Conservation (phyloP, 2,113 vertebrate genomes). For the Anarhynchus alexandrinus region DNA sequence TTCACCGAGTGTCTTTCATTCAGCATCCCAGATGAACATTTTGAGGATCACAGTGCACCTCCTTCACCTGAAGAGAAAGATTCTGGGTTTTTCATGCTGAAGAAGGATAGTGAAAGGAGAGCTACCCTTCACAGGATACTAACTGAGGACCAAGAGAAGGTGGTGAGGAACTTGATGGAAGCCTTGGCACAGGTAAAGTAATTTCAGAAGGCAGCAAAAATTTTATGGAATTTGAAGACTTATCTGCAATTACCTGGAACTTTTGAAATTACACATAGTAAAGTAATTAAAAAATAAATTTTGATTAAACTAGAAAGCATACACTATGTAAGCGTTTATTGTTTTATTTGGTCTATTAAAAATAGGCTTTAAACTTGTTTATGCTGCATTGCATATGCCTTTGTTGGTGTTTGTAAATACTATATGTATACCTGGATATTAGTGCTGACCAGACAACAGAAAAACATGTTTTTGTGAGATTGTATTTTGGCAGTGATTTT, state of each 20-base stretch:
- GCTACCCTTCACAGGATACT: slow-evolving; percentile 94
- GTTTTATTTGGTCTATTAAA: neutral
- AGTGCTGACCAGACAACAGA: neutral
- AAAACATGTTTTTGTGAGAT: neutral
- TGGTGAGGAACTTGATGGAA: slow-evolving; percentile 92
- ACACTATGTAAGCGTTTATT: neutral
- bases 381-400: neutral
- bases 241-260: neutral
- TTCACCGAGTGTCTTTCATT: neutral
- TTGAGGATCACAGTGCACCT: slow-evolving; percentile 97
- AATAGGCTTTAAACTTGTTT: neutral
- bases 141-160: slow-evolving; percentile 90
- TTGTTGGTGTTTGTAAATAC: neutral
- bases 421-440: neutral
- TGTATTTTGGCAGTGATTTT: neutral
- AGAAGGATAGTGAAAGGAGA: slow-evolving; percentile 95
- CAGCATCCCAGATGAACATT: slow-evolving; percentile 97
- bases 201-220: neutral
- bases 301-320: neutral
- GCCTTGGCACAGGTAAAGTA: slow-evolving; percentile 85
- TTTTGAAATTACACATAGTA: neutral
- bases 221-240: neutral
- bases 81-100: slow-evolving; percentile 94
- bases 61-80: slow-evolving; percentile 98
- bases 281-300: neutral